Base-by-base conservation (phyloP, 1,140 invertebrate species). In the Meloidogyne chitwoodi region DNA sequence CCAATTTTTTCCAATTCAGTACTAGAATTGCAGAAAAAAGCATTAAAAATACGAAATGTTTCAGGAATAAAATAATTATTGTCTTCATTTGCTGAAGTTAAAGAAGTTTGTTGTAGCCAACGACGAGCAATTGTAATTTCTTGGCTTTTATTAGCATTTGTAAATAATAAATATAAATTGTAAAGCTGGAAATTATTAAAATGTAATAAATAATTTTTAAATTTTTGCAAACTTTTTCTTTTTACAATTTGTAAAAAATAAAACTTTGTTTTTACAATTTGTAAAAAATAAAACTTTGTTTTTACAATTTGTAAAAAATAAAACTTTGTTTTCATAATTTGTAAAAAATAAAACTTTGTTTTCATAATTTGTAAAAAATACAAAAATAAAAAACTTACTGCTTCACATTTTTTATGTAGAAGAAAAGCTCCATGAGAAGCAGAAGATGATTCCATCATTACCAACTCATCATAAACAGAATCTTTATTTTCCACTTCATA, bases 391-490 rank as follows among this genome's bases (percentile, higher is more conserved):
- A 29, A 26, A 67, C 56, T 61, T 34, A 78, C 77, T 8, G 77
- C 77, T 27, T 78, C 65, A 74, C 41, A 78, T 38, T 78, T 64
- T 63, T 72, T 72, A 63, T 63, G 70, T n/a, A 72, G 24, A 4
- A 78, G 75, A 27, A 61, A 70, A 22, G 67, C 67, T 11, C 71
- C 22, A n/a, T 79, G 77, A 10, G 26, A 77, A 22, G 56, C 19
- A 66, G 31, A 22, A 27, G 71, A 19, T 12, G 77, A 61, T 11
- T 66, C 77, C 6, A 48, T 48, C 44, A 48, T 19, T 48, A 56
- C 6, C 48, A 56, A 56, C n/a, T 56, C 19, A n/a, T 48, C 44
- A 56, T 56, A 56, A 56, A 56, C 48, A 5, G 48, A 56, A 56
- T 2, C 10, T 22, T 56, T 56, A 56, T 56, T 56, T 56, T 56